phyloP scores from a whole-genome alignment of 2,113 vertebrate genomes.

The Microtus ochrogaster region DNA sequence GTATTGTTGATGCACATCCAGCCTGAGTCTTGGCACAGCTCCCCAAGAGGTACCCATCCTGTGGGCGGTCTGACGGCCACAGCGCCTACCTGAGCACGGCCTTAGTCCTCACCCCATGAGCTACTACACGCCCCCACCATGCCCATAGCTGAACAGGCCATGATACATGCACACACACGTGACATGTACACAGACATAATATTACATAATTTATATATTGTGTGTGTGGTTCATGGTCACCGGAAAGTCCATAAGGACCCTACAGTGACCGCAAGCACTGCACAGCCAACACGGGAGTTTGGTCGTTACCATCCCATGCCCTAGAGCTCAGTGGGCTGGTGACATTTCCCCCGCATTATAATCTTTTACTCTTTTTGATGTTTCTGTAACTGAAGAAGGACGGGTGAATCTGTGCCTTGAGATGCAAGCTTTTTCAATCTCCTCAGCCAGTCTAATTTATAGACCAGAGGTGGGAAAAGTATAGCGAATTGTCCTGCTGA shows the following conservation, averaged over 20 bases:
- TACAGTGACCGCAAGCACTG: no score
- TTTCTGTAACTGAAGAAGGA: background rate
- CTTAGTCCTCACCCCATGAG: background rate
- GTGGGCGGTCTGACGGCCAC: background rate
- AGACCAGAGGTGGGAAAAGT: background rate
- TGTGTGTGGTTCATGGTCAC: accelerated
- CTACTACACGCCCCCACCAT: background rate
- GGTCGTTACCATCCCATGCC: background rate
- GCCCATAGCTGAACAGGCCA: background rate
- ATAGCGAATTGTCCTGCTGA: background rate
- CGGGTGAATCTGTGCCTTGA: background rate
- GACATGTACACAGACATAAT: background rate
- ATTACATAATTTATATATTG: background rate
- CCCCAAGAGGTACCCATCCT: background rate
- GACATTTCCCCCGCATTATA: background rate
- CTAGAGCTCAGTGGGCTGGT: background rate
- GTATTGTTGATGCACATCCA: background rate
- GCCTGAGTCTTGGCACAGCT: background rate
- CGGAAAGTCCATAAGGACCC: background rate
- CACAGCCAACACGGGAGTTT: background rate
- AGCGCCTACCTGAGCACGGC: accelerated
- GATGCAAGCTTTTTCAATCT: background rate
- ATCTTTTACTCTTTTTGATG: background rate
- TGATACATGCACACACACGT: background rate
- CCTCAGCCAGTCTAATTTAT: background rate